These are phyloP conservation scores for Acanthopleura granulata DNA, from an alignment of 2,888 invertebrate species.

Conservation along the genomic window DNA sequence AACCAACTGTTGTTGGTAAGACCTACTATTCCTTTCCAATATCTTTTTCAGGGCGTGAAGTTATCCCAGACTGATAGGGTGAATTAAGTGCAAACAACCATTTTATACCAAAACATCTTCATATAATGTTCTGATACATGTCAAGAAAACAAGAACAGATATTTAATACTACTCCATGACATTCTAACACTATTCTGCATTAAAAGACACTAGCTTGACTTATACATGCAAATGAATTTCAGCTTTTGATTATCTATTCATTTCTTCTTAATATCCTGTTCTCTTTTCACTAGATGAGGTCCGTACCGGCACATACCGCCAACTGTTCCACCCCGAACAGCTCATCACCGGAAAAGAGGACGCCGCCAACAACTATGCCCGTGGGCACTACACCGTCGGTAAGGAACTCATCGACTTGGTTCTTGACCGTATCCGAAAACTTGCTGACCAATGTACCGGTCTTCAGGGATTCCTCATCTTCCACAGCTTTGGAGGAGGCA, in stretches of 20 bases:
- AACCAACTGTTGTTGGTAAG: background rate
- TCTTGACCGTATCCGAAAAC: background rate
- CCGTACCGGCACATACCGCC: background rate
- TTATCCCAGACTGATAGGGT: no score
- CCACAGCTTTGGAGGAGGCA: background rate
- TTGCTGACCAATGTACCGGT: background rate
- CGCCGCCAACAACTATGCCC: conserved; percentile 10
- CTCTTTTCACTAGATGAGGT: background rate
- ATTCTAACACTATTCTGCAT: no score
- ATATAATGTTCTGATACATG: no score
- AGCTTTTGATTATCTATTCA: no score
- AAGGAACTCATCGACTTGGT: conserved; percentile 3
- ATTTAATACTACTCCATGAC: no score
- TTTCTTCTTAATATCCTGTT: background rate
- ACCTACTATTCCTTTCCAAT: no score
- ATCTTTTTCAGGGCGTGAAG: no score
- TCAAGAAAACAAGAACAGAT: no score
- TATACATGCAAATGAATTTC: no score
- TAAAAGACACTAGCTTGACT: no score
- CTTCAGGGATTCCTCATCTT: conserved; percentile 1
- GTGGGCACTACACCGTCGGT: background rate
- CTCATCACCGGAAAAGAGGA: conserved; percentile 1
- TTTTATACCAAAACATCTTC: no score
- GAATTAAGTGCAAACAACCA: no score
- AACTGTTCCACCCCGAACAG: conserved; percentile 8